Conservation (phyloP, 2,797 vertebrate species). For the Macropus fuliginosus region DNA sequence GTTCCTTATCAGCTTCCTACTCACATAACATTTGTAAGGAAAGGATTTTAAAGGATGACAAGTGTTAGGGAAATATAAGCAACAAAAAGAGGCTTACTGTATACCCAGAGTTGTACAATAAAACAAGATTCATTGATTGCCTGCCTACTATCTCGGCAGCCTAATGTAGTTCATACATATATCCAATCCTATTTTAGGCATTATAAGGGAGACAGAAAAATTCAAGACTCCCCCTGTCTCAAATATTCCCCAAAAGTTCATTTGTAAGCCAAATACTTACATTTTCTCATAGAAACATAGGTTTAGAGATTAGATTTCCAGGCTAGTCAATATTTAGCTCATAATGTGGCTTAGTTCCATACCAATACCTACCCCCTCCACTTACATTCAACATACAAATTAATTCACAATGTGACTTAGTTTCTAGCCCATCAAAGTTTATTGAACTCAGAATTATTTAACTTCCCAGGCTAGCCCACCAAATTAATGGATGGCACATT, state of each 20-base stretch:
- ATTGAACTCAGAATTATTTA: not conserved
- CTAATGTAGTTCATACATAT: not conserved
- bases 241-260: not conserved
- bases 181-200: not conserved
- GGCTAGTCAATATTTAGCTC: not conserved
- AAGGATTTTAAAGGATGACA: not conserved
- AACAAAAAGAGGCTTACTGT: not conserved
- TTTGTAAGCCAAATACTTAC: not conserved
- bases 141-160: not conserved
- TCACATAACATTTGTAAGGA: not conserved
- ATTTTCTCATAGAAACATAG: not conserved
- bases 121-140: not conserved
- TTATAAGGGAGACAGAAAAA: not conserved
- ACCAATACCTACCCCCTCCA: not conserved
- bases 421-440: not conserved
- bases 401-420: not conserved
- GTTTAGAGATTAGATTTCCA: not conserved
- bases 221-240: not conserved
- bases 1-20: not conserved
- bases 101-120: not conserved
- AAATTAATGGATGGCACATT: not conserved
- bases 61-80: not conserved
- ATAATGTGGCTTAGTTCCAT: not conserved
- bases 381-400: not conserved
- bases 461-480: not conserved